Evolutionary conservation across 2,888 invertebrate genomes (phyloP), one percentile per base, ranked within the genome.

Genomic region (Clunio marinus): DNA sequence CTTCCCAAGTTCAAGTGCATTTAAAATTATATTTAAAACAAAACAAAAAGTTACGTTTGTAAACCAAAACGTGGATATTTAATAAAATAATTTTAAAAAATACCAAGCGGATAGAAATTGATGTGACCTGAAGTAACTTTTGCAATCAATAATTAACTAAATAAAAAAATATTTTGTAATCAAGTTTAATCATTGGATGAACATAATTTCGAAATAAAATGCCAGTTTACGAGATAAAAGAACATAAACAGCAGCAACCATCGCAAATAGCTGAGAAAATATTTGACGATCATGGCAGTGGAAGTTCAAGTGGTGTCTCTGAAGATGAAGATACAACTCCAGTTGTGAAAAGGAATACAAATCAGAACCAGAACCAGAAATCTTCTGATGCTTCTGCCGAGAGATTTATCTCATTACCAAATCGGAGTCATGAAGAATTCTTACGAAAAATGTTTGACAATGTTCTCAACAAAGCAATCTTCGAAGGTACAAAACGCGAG

Each of bases 381-480:
- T 55, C 55, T 51, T 35, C 66, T 5, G 22, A 15, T 51, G 59
- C n/a, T 8, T 22, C 7, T 35, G 28, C 5, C 25, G 66, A 66
- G 7, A 15, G 55, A 22, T 55, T 22, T 28, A 20, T 55, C 8
- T 66, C 66, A 13, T 66, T 66, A 22, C 55, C 66, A 5, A 55
- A 15, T 72, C 79, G 82, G 17, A 80, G 82, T 46, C 89, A 91
- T 76, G 91, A 90, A 75, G 82, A 83, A 58, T 91, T 92, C 75
- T 80, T 93, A 46, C 81, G 86, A 63, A 82, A 85, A 70, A 86
- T 87, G 69, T 81, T 88, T 59, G 88, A 91, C 69, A 77, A 90
- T 70, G 79, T 92, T 71, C 80, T 92, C 46, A 85, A 88, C 70
- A 82, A 88, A 69, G 90, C 89, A 2, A 85, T 92, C 10, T 91